These are phyloP conservation scores for Trichonephila inaurata DNA, from an alignment of 1,140 invertebrate species.

Conservation along the genomic window DNA sequence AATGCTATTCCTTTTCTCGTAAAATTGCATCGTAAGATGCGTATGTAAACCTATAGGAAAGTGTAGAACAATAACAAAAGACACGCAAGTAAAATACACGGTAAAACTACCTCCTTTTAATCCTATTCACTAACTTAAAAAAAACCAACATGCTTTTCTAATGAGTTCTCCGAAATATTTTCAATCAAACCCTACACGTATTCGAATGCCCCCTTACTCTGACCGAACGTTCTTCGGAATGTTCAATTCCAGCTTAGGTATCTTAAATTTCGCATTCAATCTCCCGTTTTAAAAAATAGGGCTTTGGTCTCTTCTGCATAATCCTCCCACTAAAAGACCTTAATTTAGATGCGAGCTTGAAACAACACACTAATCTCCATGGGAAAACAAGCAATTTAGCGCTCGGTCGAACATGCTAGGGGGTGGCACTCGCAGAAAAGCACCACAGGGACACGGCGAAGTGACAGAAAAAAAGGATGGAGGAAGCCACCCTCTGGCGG, in stretches of 20 bases:
- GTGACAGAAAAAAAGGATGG: background rate
- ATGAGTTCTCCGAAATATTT: too few species aligned
- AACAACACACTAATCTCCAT: conserved; percentile 46
- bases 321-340: background rate
- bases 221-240: background rate
- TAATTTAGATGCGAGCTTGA: conserved; percentile 42
- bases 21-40: too few species aligned
- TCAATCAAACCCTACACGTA: background rate
- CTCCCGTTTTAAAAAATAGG: background rate
- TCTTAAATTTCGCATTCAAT: background rate
- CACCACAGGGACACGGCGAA: background rate
- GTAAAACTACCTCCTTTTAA: too few species aligned
- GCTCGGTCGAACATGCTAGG: background rate
- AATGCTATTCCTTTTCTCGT: too few species aligned
- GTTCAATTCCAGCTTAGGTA: background rate
- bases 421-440: background rate
- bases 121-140: too few species aligned
- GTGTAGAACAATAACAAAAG: too few species aligned
- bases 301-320: background rate
- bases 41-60: too few species aligned
- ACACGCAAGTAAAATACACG: too few species aligned
- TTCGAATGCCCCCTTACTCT: background rate
- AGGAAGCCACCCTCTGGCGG: background rate
- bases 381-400: conserved; percentile 49
- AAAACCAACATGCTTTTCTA: too few species aligned